phyloP scores from a whole-genome alignment of 2,888 invertebrate species.

The Clunio marinus region DNA sequence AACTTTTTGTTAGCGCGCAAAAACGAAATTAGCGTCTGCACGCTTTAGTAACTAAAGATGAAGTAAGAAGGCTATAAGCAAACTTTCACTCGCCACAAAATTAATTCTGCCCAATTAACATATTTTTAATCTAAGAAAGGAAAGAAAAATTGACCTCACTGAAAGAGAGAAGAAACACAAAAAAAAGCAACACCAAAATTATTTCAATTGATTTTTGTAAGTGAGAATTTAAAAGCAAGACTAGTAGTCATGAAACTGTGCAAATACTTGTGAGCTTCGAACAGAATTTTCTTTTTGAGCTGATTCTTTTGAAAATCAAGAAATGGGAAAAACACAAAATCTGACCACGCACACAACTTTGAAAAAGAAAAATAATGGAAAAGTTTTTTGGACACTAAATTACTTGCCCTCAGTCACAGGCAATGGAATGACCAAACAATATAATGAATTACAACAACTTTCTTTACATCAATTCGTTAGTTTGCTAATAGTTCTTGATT shows the following conservation, averaged over 20 bases:
- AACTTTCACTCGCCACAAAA: constrained; percentile 36
- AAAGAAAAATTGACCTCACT: constrained; percentile 12
- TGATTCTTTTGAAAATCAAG: constrained; percentile 12
- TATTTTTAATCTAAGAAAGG: constrained; percentile 33
- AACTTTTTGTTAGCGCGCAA: neutral
- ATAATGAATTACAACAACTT: too few relatives aligned
- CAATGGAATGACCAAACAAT: too few relatives aligned
- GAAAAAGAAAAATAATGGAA: neutral
- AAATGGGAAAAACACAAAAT: constrained; percentile 11
- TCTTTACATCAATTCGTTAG: too few relatives aligned
- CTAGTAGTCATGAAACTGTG: constrained; percentile 18
- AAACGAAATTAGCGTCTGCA: constrained; percentile 20
- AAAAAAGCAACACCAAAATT: neutral
- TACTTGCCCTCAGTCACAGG: too few relatives aligned
- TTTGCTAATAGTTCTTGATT: too few relatives aligned
- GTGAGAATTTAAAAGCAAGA: constrained; percentile 21
- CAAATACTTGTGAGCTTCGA: neutral
- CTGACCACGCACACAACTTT: constrained; percentile 28
- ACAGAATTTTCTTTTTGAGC: neutral
- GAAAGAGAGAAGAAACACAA: too few relatives aligned
- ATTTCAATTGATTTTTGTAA: constrained; percentile 35
- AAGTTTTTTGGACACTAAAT: too few relatives aligned
- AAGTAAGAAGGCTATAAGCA: constrained; percentile 16
- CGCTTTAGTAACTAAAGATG: constrained; percentile 25
- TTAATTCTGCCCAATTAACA: constrained; percentile 38